Base-by-base conservation (phyloP, 2,797 vertebrate genomes). In the Pangasius larnaudii region DNA sequence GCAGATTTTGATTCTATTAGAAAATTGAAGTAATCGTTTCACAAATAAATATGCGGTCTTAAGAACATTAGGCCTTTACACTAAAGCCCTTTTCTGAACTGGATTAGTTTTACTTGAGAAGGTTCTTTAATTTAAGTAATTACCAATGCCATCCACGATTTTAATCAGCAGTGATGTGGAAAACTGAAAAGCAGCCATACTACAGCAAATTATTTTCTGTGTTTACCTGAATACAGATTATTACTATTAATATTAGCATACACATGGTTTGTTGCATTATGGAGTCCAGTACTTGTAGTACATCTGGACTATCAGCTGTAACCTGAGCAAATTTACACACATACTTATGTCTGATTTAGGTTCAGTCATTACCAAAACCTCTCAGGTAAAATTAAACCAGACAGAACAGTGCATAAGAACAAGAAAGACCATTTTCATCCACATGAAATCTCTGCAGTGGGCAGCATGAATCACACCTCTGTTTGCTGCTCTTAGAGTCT, bases 401-500 rank as follows among this genome's bases (percentile, higher is more conserved):
- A 24, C 0, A 39, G 36, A 80, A 27, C 27, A 42, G 5, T 16
- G 11, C 5, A 11, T 3, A 42, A 59, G 53, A 58, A 24, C 33
- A 59, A 58, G n/a, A 58, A 79, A 78, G 46, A 9, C 14, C n/a
- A 78, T 33, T 33, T 78, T 11, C 14, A 30, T 56, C 16, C 30
- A 56, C 16, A 10, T 8, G 1, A 56, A 10, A 33, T 78, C 10
- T 58, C 30, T 58, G 30, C 77, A 77, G 5, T 53, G 49, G 53
- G 6, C 46, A 77, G 39, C 16, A 67, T 14, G 19, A 1, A 67
- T 92, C 94, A 67, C 67, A 98, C 98, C 95, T 95, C 92, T 95
- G 96, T 86, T 97, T 98, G 86, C 88, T 94, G 88, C 92, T 95
- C 36, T 97, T 97, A 11, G 95, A 91, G 49, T 96, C 94, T 0